These are phyloP conservation scores for Exaiptasia diaphana DNA, from an alignment of 64 coral and sea anemone species.

Conservation along the genomic window DNA sequence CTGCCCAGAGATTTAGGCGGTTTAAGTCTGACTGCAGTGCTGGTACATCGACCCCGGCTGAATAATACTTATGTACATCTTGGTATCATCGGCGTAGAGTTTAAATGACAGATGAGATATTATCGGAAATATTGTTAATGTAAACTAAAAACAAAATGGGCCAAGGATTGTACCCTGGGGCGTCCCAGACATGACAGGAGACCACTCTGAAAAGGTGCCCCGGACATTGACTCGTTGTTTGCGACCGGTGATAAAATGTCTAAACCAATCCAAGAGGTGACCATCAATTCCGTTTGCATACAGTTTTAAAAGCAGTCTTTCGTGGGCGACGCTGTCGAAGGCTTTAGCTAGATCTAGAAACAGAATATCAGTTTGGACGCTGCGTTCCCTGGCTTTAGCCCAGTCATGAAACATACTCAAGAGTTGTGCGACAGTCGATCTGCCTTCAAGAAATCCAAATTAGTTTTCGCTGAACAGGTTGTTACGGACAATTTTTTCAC, in stretches of 20 bases:
- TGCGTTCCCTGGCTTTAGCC: neutral
- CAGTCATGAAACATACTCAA: neutral
- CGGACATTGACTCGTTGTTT: neutral
- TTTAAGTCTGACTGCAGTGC: neutral
- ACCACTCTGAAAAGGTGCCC: neutral
- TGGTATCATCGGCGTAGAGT: conserved; percentile 10
- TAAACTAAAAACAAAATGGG: neutral
- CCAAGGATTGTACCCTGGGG: neutral
- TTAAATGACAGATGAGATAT: neutral
- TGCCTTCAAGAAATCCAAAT: neutral
- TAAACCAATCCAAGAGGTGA: neutral
- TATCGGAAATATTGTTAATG: neutral
- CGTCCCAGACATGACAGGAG: neutral
- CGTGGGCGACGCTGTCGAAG: neutral
- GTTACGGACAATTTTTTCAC: conserved; percentile 55
- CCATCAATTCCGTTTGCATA: neutral
- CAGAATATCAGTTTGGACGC: neutral
- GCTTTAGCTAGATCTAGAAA: neutral
- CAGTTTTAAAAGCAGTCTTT: neutral
- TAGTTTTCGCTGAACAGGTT: neutral
- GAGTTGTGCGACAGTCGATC: neutral
- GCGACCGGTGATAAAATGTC: no score
- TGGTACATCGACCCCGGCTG: neutral
- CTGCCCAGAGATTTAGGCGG: neutral
- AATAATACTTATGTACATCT: conserved; percentile 14